Evolutionary conservation across 2,113 vertebrate genomes (phyloP), one percentile per base, ranked within the genome.

Genomic region (Sorex fumeus): DNA sequence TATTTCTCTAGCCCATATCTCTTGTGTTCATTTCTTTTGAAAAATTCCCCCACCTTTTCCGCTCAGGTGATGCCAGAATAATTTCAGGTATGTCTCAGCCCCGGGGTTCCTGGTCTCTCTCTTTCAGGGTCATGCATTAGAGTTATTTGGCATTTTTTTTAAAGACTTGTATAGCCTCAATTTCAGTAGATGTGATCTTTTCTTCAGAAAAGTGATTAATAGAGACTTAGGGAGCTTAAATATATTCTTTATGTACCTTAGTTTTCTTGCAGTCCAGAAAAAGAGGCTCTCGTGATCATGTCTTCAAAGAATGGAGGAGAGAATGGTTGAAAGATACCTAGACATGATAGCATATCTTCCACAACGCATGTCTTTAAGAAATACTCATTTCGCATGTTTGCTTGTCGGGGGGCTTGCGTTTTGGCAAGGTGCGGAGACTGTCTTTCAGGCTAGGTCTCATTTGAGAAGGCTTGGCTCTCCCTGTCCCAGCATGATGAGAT

Each of bases 11-110:
- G 57, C 57, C 57, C 57, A 60, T 60, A 23, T 60, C 57, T 60
- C 72, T 78, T 57, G 50, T 25, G 8, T 88, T 92, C 40, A 30
- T 90, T 84, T 91, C 50, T 50, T 91, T 72, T 36, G 34, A 81
- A 91, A 34, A 28, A 82, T 45, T 71, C 75, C 50, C 47, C 8
- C 45, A 70, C 64, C 82, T 88, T 77, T 94, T 67, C 76, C 91
- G 94, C 75, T 94, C 91, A 27, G 77, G 47, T 76, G 94, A 89
- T 45, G 69, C 50, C n/a, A 92, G 84, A 95, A 94, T 96, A 95
- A 91, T 96, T 96, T 90, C 76, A 90, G 28, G n/a, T 76, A 70
- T 60, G 81, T 95, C 93, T 93, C 75, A 82, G 18, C 77, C 25
- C 89, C 7, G 43, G 64, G 47, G 83, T 95, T 85, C 57, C 87